Base-by-base conservation (phyloP, 2,888 invertebrate species). In the Mesochorus sp. region DNA sequence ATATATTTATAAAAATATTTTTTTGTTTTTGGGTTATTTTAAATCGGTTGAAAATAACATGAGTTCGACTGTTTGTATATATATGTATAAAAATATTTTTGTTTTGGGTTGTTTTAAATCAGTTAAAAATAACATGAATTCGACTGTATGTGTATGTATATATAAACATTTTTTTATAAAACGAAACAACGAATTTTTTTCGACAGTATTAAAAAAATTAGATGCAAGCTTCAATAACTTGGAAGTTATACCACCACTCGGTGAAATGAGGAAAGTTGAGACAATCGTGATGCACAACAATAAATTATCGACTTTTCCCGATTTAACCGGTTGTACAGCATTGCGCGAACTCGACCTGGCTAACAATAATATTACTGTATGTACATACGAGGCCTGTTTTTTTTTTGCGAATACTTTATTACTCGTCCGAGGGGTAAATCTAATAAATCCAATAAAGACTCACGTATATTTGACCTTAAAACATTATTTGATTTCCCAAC, bases 271-370 rank as follows among this genome's bases (percentile, higher is more conserved):
- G 59, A 95, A 95, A 91, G 92, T 97, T 89, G 95, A 96, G 89
- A 92, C 94, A 75, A 90, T 97, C 21, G 95, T 96, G 87, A 94
- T 96, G 2, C 95, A 97, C 85, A 95, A 97, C 87, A 98, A 98
- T 91, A 94, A 96, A 85, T 94, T 98, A 82, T 92, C 92, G 81
- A 92, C 92, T 79, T 91, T 98, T 76, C 97, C 98, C 0, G 94
- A 95, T 85, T 94, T 97, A 80, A 94, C 93, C 83, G 95, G 96
- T 59, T 97, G 97, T 88, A 92, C 93, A 57, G 93, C 94, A 55
- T 91, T 98, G 10, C 95, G 95, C 91, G 96, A 97, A 91, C 91
- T 98, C 67, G 95, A 97, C 91, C 92, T 97, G 85, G 95, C 96
- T 64, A 96, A 97, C 90, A 98, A 98, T 92, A 94, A 92, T 83